Percentiles rank a stretch among this genome's conserved stretches.
These are phyloP conservation scores for Manacus vitellinus DNA, from an alignment of 2,113 vertebrate species.

Conservation along the genomic window DNA sequence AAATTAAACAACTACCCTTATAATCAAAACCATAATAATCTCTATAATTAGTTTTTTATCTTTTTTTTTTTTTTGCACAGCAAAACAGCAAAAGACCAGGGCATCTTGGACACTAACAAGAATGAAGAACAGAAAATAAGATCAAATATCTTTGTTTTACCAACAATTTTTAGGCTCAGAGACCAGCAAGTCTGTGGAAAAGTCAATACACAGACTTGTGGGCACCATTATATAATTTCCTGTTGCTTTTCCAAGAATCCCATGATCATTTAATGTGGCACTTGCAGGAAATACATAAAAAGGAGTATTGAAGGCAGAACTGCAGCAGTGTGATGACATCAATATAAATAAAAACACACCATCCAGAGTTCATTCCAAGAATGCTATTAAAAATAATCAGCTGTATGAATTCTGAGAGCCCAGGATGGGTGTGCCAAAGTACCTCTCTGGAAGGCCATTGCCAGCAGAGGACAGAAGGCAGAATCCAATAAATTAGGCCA, in stretches of 20 bases:
- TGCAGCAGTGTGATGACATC: background rate
- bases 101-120: background rate
- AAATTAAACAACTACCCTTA: background rate
- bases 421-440: background rate
- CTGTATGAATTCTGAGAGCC: background rate
- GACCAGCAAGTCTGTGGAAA: conserved; percentile 1
- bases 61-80: background rate
- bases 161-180: background rate
- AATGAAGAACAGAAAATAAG: background rate
- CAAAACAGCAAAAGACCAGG: background rate
- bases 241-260: conserved; percentile 21
- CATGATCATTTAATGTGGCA: background rate
- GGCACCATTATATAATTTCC: conserved; percentile 36
- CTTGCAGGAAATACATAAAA: conserved; percentile 15
- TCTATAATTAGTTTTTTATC: background rate
- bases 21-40: background rate
- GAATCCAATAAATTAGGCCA: background rate
- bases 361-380: background rate
- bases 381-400: background rate
- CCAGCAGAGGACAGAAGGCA: background rate
- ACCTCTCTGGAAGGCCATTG: background rate
- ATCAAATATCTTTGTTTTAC: conserved; percentile 9
- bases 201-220: conserved; percentile 6
- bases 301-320: background rate
- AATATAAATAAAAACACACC: background rate